These are phyloP conservation scores for Parelbella ahira DNA, from an alignment of 2,888 invertebrate species.

Conservation along the genomic window DNA sequence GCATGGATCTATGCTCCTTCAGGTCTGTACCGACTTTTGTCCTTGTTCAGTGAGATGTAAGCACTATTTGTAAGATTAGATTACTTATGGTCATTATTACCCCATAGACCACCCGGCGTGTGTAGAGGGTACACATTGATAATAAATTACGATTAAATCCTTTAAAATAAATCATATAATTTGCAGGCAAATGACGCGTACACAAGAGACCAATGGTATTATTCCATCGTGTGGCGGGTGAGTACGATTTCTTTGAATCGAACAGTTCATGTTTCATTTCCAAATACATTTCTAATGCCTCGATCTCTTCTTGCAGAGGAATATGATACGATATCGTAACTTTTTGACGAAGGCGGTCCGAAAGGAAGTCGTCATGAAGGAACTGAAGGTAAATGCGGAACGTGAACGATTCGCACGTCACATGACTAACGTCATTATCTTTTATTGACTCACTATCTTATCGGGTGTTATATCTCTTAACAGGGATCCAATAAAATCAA, in stretches of 20 bases:
- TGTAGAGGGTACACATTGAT: no score
- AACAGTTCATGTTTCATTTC: no score
- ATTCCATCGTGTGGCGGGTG: conserved; percentile 90
- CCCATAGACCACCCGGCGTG: no score
- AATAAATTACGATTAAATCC: not conserved
- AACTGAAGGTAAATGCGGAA: conserved; percentile 88
- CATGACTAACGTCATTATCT: not conserved
- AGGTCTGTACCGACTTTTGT: no score
- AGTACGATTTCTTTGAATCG: conserved; percentile 42
- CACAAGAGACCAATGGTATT: conserved; percentile 90
- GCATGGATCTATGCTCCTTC: conserved; percentile 79
- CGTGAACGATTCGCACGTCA: no score
- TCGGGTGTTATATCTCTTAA: not conserved
- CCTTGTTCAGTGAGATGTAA: no score
- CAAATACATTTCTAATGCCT: no score
- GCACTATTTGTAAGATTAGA: no score
- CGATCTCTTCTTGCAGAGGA: conserved; percentile 84
- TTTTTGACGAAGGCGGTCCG: conserved; percentile 83
- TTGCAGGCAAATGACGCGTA: conserved; percentile 88
- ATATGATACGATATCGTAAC: conserved; percentile 86
- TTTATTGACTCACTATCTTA: conserved; percentile 10
- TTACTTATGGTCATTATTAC: no score
- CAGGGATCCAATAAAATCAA: not conserved
- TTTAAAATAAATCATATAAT: not conserved
- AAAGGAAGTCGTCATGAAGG: conserved; percentile 87